Evolutionary conservation across 2,888 invertebrate genomes (phyloP).

Genomic region (Hedya salicella): DNA sequence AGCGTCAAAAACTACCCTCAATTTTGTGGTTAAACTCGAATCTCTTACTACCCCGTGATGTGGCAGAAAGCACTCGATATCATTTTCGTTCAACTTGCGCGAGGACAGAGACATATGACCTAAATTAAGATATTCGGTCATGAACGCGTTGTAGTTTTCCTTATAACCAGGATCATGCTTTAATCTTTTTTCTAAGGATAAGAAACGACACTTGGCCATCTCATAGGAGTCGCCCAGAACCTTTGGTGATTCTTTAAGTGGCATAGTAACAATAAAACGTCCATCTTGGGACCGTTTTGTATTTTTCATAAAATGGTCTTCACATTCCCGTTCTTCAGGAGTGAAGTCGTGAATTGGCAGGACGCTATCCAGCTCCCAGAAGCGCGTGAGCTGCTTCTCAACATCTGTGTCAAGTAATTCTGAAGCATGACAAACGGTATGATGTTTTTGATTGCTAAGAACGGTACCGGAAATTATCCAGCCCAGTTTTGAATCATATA

Average conservation of each 20-base stretch:
- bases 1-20: no score
- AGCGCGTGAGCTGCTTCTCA: not conserved
- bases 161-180: conserved; percentile 21
- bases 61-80: conserved; percentile 14
- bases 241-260: no score
- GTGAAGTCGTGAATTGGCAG: no score
- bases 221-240: no score
- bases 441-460: no score
- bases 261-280: conserved; percentile 30
- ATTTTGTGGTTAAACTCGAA: conserved; percentile 22
- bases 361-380: conserved; percentile 6
- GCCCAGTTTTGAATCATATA: not conserved
- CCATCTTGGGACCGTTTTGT: conserved; percentile 29
- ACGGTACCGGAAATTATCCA: no score
- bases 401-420: conserved; percentile 4
- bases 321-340: no score
- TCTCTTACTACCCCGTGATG: conserved; percentile 33
- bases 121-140: conserved; percentile 8
- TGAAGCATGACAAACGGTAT: conserved; percentile 6
- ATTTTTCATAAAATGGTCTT: no score
- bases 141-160: not conserved
- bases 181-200: no score
- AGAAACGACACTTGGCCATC: no score
- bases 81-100: not conserved
- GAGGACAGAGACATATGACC: conserved; percentile 3